Evolutionary conservation across 1,140 invertebrate genomes (phyloP), one percentile per base, ranked within the genome.

Genomic region (Melipona quadrifasciata): DNA sequence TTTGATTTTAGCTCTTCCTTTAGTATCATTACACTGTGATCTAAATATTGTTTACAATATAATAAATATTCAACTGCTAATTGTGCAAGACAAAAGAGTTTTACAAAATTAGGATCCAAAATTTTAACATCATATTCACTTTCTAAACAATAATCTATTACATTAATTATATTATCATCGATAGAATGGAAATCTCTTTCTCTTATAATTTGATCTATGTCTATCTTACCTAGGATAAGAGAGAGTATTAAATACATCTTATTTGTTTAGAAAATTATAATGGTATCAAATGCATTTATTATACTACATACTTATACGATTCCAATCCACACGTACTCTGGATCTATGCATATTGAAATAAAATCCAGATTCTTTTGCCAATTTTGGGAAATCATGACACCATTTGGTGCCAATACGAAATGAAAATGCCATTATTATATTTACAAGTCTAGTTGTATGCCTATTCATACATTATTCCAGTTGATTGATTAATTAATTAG

Each of bases 31-130:
- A 97, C 95, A 89, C 96, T 96, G 73, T 96, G 95, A 91, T 97
- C 96, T 58, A 97, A 95, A 90, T 97, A 96, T 86, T 96, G 96
- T 86, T 96, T 96, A 86, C 96, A 97, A 92, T 97, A 97, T 70
- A 96, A 95, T 86, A 97, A 95, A 93, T 97, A 97, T 87, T 97
- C 96, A 8, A 97, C 95, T 2, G 96, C 95, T n/a, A 97, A 91
- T 87, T 97, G 96, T 68, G 96, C 96, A 27, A 97, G 91, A 24
- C 96, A 94, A 89, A 97, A 97, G 80, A 97, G 93, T 92, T 97
- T 97, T 53, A 97, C 95, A 89, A 97, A 96, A 88, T 96, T 96
- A 57, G 95, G 94, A 91, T 97, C 96, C 17, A 97, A 92, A 82
- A 97, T 96, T 58, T 96, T 95, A 4, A 96, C 95, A 87, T 96